Base-by-base conservation (phyloP, 2,797 vertebrate genomes). In the Cuniculus paca region DNA sequence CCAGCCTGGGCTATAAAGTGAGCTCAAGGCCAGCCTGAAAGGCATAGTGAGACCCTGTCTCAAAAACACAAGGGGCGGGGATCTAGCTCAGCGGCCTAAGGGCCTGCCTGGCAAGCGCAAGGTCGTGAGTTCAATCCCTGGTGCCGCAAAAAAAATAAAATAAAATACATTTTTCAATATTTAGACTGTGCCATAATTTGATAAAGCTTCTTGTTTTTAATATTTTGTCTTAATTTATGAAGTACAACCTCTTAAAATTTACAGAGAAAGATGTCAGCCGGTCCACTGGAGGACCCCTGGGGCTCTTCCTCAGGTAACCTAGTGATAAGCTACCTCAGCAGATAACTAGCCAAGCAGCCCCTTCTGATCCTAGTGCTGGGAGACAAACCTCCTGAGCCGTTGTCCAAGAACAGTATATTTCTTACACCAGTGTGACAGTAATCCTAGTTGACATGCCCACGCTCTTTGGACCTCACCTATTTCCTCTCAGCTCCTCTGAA, bases 61-160 rank as follows among this genome's bases (percentile, higher is more conserved):
- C n/a, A n/a, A n/a, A n/a, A n/a, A n/a, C n/a, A n/a, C n/a, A n/a
- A n/a, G n/a, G n/a, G n/a, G n/a, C n/a, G n/a, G n/a, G n/a, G n/a
- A n/a, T n/a, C n/a, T n/a, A n/a, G n/a, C n/a, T n/a, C n/a, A n/a
- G n/a, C n/a, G n/a, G n/a, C n/a, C n/a, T n/a, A n/a, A n/a, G n/a
- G n/a, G n/a, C n/a, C n/a, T n/a, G n/a, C n/a, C n/a, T n/a, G n/a
- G n/a, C n/a, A n/a, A n/a, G n/a, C n/a, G n/a, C n/a, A n/a, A n/a
- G n/a, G n/a, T n/a, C n/a, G n/a, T n/a, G n/a, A n/a, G n/a, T n/a
- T n/a, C n/a, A n/a, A n/a, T n/a, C n/a, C n/a, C n/a, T n/a, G n/a
- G n/a, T n/a, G n/a, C n/a, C n/a, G n/a, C n/a, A n/a, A 48, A 88
- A 86, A 70, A 96, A 97, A 77, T 91, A 48, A 82, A 48, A 83